phyloP scores from a whole-genome alignment of 2,113 vertebrate genomes.

The Rhombomys opimus region DNA sequence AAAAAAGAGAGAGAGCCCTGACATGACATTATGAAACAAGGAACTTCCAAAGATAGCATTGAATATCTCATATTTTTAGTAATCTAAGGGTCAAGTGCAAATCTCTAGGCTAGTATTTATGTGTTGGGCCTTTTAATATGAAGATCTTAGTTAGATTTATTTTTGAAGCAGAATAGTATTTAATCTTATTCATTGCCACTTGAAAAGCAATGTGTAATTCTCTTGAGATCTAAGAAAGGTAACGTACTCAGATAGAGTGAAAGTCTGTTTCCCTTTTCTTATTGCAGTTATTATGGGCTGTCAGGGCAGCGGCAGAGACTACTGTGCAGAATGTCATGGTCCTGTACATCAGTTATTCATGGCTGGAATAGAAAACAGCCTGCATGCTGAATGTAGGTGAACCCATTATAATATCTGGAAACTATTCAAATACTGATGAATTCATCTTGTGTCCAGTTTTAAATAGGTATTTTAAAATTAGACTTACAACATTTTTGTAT shows the following conservation, averaged over 20 bases:
- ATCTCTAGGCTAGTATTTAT: background rate
- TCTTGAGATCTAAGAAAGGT: slow-evolving; percentile 5
- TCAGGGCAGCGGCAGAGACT: background rate
- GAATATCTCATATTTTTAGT: slow-evolving; percentile 50
- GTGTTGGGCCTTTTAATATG: background rate
- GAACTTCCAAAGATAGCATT: background rate
- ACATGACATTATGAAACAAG: background rate
- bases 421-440: background rate
- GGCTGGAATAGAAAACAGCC: background rate
- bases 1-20: background rate
- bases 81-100: slow-evolving; percentile 24
- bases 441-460: background rate
- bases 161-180: background rate
- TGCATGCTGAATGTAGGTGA: background rate
- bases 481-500: background rate
- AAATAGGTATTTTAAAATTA: slow-evolving; percentile 22
- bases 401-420: background rate
- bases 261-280: background rate
- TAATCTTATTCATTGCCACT: background rate
- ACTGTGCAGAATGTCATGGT: background rate
- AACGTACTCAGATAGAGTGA: background rate
- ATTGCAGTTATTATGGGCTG: background rate
- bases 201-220: slow-evolving; percentile 4
- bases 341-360: background rate
- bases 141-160: background rate